phyloP scores from a whole-genome alignment of 2,888 invertebrate species.

The Sialis fuliginosa region DNA sequence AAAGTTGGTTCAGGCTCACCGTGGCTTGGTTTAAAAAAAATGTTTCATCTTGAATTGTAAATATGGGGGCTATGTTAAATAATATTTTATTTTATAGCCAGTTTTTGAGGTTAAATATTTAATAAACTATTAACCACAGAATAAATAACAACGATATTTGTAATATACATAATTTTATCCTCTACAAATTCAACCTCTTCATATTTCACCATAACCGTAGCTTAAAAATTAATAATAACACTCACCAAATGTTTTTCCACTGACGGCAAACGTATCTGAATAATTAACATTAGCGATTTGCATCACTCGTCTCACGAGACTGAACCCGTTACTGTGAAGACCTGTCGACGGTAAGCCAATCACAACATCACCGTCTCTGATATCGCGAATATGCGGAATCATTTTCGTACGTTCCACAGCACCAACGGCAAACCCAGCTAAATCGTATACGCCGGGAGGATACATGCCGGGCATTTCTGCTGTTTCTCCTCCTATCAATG shows the following conservation, averaged over 20 bases:
- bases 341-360: conserved; percentile 81
- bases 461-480: conserved; percentile 98
- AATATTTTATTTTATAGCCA: no score
- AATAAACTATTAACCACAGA: no score
- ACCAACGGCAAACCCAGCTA: conserved; percentile 93
- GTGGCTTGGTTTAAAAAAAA: no score
- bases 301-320: conserved; percentile 67
- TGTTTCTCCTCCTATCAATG: conserved; percentile 82
- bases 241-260: conserved; percentile 56
- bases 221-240: background rate
- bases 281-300: conserved; percentile 44
- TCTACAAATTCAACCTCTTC: no score
- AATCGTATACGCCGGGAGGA: conserved; percentile 69
- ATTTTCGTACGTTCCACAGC: conserved; percentile 62
- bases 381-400: conserved; percentile 46
- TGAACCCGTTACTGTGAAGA: conserved; percentile 89
- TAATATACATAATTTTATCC: no score
- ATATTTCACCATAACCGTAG: no score
- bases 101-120: no score
- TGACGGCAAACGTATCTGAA: conserved; percentile 52
- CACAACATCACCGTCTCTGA: conserved; percentile 59
- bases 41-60: no score
- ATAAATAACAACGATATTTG: no score
- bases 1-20: no score
- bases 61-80: no score